These are phyloP conservation scores for Thecophora atra DNA, from an alignment of 2,888 invertebrate species.

Conservation along the genomic window DNA sequence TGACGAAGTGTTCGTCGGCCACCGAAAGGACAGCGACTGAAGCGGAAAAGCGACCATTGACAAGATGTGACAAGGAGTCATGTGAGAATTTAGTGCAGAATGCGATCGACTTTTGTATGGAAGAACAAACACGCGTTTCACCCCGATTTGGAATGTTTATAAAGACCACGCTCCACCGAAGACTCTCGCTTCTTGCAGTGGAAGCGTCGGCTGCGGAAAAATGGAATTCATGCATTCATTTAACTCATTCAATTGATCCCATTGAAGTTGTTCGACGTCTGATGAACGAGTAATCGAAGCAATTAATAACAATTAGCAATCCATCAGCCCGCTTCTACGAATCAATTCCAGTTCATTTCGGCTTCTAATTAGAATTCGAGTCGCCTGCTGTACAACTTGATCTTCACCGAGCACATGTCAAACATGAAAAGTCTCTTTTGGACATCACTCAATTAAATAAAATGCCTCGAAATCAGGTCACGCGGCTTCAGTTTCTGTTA, in stretches of 20 bases:
- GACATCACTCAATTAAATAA: neutral
- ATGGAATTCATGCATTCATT: constrained; percentile 4
- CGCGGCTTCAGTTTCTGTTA: constrained; percentile 8
- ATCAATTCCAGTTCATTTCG: neutral
- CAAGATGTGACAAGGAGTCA: neutral
- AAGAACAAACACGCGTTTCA: too few relatives aligned
- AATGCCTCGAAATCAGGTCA: constrained; percentile 13
- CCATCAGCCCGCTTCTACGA: neutral
- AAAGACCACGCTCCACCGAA: too few relatives aligned
- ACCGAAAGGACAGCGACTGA: constrained; percentile 19
- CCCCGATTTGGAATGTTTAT: too few relatives aligned
- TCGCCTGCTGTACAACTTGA: constrained; percentile 11
- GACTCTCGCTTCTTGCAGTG: too few relatives aligned
- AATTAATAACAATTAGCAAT: constrained; percentile 6
- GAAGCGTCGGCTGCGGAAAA: too few relatives aligned
- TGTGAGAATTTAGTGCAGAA: neutral
- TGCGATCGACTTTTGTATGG: neutral
- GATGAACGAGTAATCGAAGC: constrained; percentile 10
- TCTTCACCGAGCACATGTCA: constrained; percentile 1
- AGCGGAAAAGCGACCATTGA: neutral
- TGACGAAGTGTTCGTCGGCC: constrained; percentile 39
- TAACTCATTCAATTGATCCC: constrained; percentile 13
- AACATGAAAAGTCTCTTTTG: constrained; percentile 1
- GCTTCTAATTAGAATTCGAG: neutral
- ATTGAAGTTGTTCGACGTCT: neutral